These are phyloP conservation scores for Psylliodes chrysocephalus DNA, from an alignment of 2,888 invertebrate genomes.

Conservation along the genomic window DNA sequence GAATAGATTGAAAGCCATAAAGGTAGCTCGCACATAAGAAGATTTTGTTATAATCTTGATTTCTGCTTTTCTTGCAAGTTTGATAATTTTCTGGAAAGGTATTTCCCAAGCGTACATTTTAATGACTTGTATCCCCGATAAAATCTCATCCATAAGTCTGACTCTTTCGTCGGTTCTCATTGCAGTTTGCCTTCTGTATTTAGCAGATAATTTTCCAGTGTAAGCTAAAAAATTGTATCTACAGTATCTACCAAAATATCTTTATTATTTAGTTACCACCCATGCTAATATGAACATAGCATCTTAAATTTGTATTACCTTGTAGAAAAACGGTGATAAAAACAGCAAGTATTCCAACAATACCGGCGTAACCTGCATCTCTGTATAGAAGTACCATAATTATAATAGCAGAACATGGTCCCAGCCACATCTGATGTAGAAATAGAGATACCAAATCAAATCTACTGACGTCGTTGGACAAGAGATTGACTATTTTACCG, in stretches of 20 bases:
- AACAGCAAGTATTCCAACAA: slow-evolving; percentile 76
- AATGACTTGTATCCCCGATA: slow-evolving; percentile 89
- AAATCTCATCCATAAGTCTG: slow-evolving; percentile 93
- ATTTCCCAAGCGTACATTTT: slow-evolving; percentile 82
- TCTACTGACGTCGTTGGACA: slow-evolving; percentile 31
- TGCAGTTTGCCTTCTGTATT: slow-evolving; percentile 81
- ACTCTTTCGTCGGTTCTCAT: slow-evolving; percentile 88
- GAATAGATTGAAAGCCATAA: slow-evolving; percentile 81
- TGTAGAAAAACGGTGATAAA: slow-evolving; percentile 82
- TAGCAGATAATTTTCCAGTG: slow-evolving; percentile 72
- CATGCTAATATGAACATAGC: no score
- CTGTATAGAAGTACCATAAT: slow-evolving; percentile 82
- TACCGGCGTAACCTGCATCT: slow-evolving; percentile 75
- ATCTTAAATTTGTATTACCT: no score
- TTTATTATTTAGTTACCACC: no score
- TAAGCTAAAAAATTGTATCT: no score
- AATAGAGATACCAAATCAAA: slow-evolving; percentile 79
- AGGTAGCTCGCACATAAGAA: slow-evolving; percentile 73
- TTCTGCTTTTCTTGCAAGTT: slow-evolving; percentile 68
- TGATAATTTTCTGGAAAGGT: slow-evolving; percentile 74
- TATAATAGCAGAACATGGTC: slow-evolving; percentile 70
- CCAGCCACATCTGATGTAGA: slow-evolving; percentile 81
- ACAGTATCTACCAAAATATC: no score
- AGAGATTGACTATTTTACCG: slow-evolving; percentile 63
- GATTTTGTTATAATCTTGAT: slow-evolving; percentile 70